Evolutionary conservation across 2,888 invertebrate genomes (phyloP).

Genomic region (Cybosia mesomella): DNA sequence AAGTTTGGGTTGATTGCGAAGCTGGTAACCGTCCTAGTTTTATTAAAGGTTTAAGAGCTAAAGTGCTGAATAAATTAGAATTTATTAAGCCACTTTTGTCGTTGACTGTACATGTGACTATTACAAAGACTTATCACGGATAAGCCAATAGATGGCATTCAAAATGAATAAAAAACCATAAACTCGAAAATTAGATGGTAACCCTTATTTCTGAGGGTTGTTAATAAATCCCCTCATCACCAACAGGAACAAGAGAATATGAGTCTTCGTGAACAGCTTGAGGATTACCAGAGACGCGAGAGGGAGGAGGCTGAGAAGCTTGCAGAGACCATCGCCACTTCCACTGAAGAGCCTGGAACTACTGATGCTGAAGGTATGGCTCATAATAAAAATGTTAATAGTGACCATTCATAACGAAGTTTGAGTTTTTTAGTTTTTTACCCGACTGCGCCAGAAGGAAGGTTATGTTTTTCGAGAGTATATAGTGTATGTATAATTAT

Average conservation of each 20-base stretch:
- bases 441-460: no score
- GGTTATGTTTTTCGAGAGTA: no score
- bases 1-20: no score
- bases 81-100: no score
- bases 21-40: no score
- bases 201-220: not conserved
- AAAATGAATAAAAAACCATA: no score
- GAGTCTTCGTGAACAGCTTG: constrained; percentile 84
- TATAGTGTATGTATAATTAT: no score
- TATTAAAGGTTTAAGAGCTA: no score
- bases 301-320: constrained; percentile 72
- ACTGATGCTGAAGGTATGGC: constrained; percentile 46
- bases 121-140: not conserved
- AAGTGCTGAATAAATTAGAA: no score
- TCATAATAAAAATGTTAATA: not conserved
- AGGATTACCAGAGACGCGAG: constrained; percentile 84
- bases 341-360: constrained; percentile 27
- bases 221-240: not conserved
- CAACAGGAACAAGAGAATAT: constrained; percentile 87
- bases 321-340: constrained; percentile 61
- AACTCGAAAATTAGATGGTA: no score
- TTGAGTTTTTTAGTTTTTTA: no score
- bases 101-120: no score
- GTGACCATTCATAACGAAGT: not conserved
- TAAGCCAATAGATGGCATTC: not conserved